Percentiles rank a stretch among this genome's conserved stretches.
Evolutionary conservation across 2,888 invertebrate genomes (phyloP).

Genomic region (Diplazon laetatorius): DNA sequence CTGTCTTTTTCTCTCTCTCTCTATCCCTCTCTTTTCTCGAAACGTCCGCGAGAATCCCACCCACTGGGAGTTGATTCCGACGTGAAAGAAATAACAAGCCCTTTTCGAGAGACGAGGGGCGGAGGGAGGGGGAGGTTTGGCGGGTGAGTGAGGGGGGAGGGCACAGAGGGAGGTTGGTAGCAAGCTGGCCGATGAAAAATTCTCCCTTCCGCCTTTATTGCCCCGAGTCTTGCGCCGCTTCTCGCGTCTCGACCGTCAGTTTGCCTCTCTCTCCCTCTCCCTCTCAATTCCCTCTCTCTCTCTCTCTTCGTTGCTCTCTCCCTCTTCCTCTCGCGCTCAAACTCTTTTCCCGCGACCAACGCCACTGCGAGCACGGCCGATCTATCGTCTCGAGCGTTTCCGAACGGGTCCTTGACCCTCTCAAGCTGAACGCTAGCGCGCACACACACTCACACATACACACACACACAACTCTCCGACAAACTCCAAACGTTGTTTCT

Average conservation of each 20-base stretch:
- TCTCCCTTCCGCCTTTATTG: constrained; percentile 55
- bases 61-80: constrained; percentile 39
- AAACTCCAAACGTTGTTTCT: constrained; percentile 55
- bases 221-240: constrained; percentile 49
- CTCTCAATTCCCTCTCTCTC: constrained; percentile 16
- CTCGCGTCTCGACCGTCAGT: constrained; percentile 43
- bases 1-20: constrained; percentile 11
- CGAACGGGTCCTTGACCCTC: constrained; percentile 73
- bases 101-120: constrained; percentile 46
- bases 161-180: constrained; percentile 11
- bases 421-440: constrained; percentile 47
- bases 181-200: constrained; percentile 43
- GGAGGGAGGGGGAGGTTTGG: constrained; percentile 19
- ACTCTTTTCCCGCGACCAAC: constrained; percentile 35
- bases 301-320: constrained; percentile 22
- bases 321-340: not conserved
- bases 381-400: constrained; percentile 71
- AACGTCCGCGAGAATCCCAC: constrained; percentile 48
- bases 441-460: no score
- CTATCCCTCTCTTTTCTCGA: constrained; percentile 41
- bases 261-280: constrained; percentile 19
- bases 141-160: constrained; percentile 13
- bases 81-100: constrained; percentile 60
- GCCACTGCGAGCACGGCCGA: constrained; percentile 66
- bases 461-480: constrained; percentile 44